Percentiles rank a stretch among this genome's conserved stretches.
Evolutionary conservation across 1,140 invertebrate species (phyloP).

Genomic region (Sminthurides bifidus): DNA sequence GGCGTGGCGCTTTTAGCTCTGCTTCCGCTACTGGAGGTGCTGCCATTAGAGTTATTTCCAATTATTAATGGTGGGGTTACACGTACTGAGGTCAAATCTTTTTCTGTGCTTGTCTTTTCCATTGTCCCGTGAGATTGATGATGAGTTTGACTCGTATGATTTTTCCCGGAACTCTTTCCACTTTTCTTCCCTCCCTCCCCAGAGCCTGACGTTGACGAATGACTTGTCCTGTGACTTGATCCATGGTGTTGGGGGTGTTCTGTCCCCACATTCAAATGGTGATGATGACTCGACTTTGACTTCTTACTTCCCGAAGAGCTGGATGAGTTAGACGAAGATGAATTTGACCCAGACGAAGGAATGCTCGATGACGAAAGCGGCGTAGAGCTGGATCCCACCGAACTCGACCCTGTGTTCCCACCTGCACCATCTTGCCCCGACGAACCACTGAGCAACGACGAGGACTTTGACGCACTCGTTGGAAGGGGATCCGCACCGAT

Average conservation of each 20-base stretch:
- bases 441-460: not conserved
- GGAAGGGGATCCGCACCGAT: conserved; percentile 45
- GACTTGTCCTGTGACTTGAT: not conserved
- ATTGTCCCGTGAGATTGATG: not conserved
- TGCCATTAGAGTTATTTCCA: too few relatives aligned
- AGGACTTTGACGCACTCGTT: conserved; percentile 12
- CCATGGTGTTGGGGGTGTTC: not conserved
- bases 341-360: not conserved
- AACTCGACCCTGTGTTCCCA: not conserved
- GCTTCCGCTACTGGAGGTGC: not conserved
- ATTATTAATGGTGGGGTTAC: not conserved
- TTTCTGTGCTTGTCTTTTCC: too few relatives aligned
- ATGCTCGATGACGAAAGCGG: too few relatives aligned
- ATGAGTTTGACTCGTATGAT: not conserved
- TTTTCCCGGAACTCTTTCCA: not conserved
- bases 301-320: not conserved
- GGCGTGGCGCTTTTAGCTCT: not conserved
- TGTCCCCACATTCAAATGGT: conserved; percentile 1
- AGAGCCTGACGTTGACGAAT: conserved; percentile 1
- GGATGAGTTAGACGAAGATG: not conserved
- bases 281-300: conserved; percentile 6
- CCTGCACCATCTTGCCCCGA: not conserved
- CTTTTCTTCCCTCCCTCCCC: not conserved
- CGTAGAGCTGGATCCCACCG: too few relatives aligned
- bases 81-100: not conserved